Base-by-base conservation (phyloP, 2,797 vertebrate genomes). In the Hephaestus fuliginosus region DNA sequence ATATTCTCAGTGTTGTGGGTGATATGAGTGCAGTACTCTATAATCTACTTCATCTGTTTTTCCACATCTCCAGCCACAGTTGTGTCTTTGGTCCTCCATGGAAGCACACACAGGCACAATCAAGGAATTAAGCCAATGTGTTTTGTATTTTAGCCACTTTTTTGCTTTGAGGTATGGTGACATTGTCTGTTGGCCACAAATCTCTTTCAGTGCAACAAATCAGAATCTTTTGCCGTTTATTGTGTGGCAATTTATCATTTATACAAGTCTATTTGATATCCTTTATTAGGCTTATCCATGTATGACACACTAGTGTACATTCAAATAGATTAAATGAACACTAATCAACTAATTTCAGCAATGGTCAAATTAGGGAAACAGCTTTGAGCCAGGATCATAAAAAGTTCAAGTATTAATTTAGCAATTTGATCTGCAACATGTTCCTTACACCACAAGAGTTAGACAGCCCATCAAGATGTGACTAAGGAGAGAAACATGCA, bases 1-100 rank as follows among this genome's bases (percentile, higher is more conserved):
- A 88, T 86, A 82, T 81, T 82, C 66, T 69, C 41, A 78, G 66
- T 78, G 65, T 60, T 89, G 65, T 76, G 84, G 85, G 74, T 80
- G 88, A 90, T 89, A 92, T 81, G 87, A 94, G 88, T 86, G 79
- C 76, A 76, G 80, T 74, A 18, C 56, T 64, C 65, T 80, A 25
- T 92, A 93, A 91, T 93, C 62, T 67, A 39, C 46, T 78, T 78
- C 88, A 91, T 92, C 79, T 92, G 90, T 92, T 93, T 94, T 94
- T 95, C 92, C 93, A 82, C 86, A 90, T 84, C 63, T 76, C 56
- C 52, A 69, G 88, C 91, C 87, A 81, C 85, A 89, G 63, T 83
- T 83, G 87, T 90, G 84, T 89, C 66, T 86, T 74, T 83, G 69
- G 84, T 85, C 80, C 72, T 89, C 66, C 39, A 41, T 77, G 70